A percentile compares a stretch with the other conserved stretches of the same genome.
phyloP scores from a whole-genome alignment of 2,797 vertebrate species.

The Characodon lateralis region DNA sequence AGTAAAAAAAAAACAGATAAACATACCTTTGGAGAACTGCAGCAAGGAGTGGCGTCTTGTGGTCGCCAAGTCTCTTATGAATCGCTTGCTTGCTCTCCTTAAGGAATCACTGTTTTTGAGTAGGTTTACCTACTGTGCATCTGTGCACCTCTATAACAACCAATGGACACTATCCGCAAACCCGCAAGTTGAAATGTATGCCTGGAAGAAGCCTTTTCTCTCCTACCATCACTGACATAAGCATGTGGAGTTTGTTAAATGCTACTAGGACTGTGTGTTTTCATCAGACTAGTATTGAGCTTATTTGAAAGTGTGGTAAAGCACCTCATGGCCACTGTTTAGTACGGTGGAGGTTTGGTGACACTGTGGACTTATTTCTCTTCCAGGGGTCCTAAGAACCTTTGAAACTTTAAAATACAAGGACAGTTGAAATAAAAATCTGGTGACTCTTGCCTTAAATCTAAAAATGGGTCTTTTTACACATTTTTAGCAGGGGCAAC shows the following conservation, averaged over 20 bases:
- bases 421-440: background rate
- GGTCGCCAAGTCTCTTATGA: background rate
- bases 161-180: background rate
- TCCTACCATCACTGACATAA: background rate
- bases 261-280: too few relatives aligned
- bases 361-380: background rate
- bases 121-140: too few relatives aligned
- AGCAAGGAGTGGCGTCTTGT: background rate
- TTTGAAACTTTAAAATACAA: background rate
- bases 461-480: background rate
- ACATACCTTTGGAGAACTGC: conserved; percentile 23
- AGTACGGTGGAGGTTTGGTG: background rate
- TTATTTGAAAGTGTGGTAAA: background rate
- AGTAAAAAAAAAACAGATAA: background rate
- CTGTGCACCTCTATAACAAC: too few relatives aligned
- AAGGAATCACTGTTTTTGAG: too few relatives aligned
- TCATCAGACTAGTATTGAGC: background rate
- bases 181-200: background rate
- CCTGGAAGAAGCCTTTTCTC: background rate
- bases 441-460: background rate
- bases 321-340: background rate
- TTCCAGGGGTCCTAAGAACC: background rate
- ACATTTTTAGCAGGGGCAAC: too few relatives aligned
- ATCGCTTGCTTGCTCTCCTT: too few relatives aligned
- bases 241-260: background rate